phyloP scores from a whole-genome alignment of 2,797 vertebrate species.

The Catamblyrhynchus diadema region DNA sequence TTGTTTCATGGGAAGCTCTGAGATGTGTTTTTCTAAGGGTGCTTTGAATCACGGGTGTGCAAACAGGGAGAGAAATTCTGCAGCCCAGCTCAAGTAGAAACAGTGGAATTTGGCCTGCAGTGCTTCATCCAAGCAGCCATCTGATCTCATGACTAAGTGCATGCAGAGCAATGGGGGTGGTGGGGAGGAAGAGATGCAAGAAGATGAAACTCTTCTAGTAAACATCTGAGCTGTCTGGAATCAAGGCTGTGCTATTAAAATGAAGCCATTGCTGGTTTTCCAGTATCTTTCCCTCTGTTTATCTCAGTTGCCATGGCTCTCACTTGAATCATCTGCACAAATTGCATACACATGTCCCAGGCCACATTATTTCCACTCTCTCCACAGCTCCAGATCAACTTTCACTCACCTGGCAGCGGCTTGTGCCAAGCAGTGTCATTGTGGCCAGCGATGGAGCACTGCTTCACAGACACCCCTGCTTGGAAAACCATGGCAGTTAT shows the following conservation, averaged over 20 bases:
- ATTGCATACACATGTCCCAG: slow-evolving; percentile 52
- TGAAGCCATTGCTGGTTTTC: slow-evolving; percentile 41
- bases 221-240: slow-evolving; percentile 54
- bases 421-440: not conserved
- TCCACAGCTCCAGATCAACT: slow-evolving; percentile 42
- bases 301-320: slow-evolving; percentile 66
- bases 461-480: not conserved
- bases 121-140: not conserved
- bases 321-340: slow-evolving; percentile 62
- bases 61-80: not conserved
- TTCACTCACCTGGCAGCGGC: slow-evolving; percentile 60
- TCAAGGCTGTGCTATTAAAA: slow-evolving; percentile 33
- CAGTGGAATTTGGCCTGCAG: slow-evolving; percentile 1
- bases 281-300: slow-evolving; percentile 69
- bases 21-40: not conserved
- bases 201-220: slow-evolving; percentile 45
- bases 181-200: slow-evolving; percentile 25
- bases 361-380: slow-evolving; percentile 46
- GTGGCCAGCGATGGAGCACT: not conserved
- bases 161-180: not conserved
- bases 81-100: not conserved
- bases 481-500: not conserved
- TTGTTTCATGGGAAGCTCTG: not conserved
- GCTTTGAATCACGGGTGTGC: not conserved
- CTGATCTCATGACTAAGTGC: slow-evolving; percentile 25